phyloP scores from a whole-genome alignment of 1,140 invertebrate species.

The Trachymyrmex cornetzi region DNA sequence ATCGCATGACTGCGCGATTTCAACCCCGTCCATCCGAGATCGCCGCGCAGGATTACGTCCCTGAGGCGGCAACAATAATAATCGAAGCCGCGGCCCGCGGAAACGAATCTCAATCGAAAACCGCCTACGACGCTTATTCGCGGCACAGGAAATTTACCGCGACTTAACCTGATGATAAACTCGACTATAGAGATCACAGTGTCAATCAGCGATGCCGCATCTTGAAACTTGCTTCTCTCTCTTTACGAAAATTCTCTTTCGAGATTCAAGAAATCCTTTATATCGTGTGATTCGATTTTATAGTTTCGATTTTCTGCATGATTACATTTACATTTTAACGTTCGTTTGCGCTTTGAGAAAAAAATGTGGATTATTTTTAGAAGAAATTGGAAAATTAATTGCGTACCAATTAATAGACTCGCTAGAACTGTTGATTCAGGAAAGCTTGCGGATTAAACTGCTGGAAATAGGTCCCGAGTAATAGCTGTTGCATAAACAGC shows the following conservation, averaged over 20 bases:
- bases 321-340: constrained; percentile 30
- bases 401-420: constrained; percentile 14
- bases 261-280: constrained; percentile 50
- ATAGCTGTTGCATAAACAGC: constrained; percentile 48
- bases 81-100: constrained; percentile 45
- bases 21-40: constrained; percentile 51
- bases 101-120: constrained; percentile 55
- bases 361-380: neutral
- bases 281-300: constrained; percentile 42
- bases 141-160: constrained; percentile 29
- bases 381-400: constrained; percentile 69
- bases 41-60: constrained; percentile 56
- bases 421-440: constrained; percentile 17
- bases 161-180: neutral
- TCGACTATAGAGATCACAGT: neutral
- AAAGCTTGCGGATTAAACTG: constrained; percentile 43
- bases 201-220: constrained; percentile 63
- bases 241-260: constrained; percentile 47
- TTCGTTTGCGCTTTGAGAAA: constrained; percentile 1
- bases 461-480: constrained; percentile 44
- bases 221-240: constrained; percentile 6
- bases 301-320: constrained; percentile 24
- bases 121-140: constrained; percentile 38
- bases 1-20: constrained; percentile 72
- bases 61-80: constrained; percentile 63